Base-by-base conservation (phyloP, 1,140 invertebrate species). In the Pteromalus puparum region DNA sequence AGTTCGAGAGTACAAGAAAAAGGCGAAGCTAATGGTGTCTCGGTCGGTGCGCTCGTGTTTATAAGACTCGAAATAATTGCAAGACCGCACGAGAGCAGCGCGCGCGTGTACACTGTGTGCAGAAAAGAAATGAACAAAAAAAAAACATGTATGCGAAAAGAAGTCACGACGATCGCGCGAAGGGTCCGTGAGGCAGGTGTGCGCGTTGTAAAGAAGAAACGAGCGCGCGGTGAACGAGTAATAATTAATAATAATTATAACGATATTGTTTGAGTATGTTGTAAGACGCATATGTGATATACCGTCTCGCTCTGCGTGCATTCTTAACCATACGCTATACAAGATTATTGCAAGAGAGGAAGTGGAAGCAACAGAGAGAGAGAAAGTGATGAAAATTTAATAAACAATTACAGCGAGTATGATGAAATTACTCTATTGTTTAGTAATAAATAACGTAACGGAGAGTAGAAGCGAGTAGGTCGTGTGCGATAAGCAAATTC, bases 401-500 rank as follows among this genome's bases (percentile, higher is more conserved):
- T 13, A 42, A 18, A 42, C 38, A 38, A 38, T 74, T 74, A 74
- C n/a, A 26, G 61, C 13, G 65, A 77, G 74, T 72, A 83, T 9
- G 7, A 70, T 48, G 34, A 78, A 78, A 83, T 4, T 28, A 12
- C 67, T 12, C 74, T 72, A 65, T 74, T 84, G 30, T 80, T 84
- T 81, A 81, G 72, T 80, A 72, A 67, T 75, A 75, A 84, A 81
- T 67, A 81, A 76, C 75, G 83, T 70, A 79, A 38, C 61, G 70
- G 38, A 34, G 15, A 38, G 46, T 46, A 75, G 74, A 76, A 26
- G 68, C 46, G 70, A 85, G 65, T 81, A 53, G 68, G 61, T 81
- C 38, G 73, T 77, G 68, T 28, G 80, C 73, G 84, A 85, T 85
- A 92, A 91, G 90, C 92, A 93, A 93, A 93, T 93, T 93, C 92